Base-by-base conservation (phyloP, 2,797 vertebrate species). In the Ataeniobius toweri region DNA sequence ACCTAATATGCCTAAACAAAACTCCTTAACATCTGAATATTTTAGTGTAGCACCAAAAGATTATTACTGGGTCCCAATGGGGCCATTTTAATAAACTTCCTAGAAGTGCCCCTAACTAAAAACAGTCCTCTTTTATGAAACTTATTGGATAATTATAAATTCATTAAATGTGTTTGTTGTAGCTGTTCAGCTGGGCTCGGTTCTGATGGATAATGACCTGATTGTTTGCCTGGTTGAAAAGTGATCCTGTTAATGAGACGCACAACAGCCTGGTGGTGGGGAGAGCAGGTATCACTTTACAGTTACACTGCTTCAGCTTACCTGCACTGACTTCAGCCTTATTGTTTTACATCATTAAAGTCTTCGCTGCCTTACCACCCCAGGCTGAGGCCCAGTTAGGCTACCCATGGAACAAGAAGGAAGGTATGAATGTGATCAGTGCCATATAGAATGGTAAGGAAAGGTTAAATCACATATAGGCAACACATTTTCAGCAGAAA, bases 261-360 rank as follows among this genome's bases (percentile, higher is more conserved):
- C 80, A 76, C 91, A 85, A 80, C 94, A 94, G 93, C 93, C 93
- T 94, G 93, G 76, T 28, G 89, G 78, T 91, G 91, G 89, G 80
- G 85, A 88, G 85, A 77, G 6, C 50, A 5, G 74, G 93, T 92
- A 85, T 95, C 92, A 55, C 71, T 90, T 92, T 95, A 92, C 93
- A 91, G 77, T 67, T 31, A 71, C 88, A 85, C 89, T 89, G 86
- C 88, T 87, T 90, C 88, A 84, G 72, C 75, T 89, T 89, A 89
- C 89, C 86, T 51, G 67, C 81, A 80, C 86, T 78, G 83, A 90
- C 91, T 89, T 82, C 86, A 90, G 81, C 88, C 90, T 85, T 56
- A 90, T 89, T 90, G 85, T 82, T 90, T 89, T 90, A 88, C 90
- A 91, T 85, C 84, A 88, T 89, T 86, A 85, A 85, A 82, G 12